Evolutionary conservation across 2,113 vertebrate genomes (phyloP), one percentile per base, ranked within the genome.

Genomic region (Xiphorhynchus elegans): DNA sequence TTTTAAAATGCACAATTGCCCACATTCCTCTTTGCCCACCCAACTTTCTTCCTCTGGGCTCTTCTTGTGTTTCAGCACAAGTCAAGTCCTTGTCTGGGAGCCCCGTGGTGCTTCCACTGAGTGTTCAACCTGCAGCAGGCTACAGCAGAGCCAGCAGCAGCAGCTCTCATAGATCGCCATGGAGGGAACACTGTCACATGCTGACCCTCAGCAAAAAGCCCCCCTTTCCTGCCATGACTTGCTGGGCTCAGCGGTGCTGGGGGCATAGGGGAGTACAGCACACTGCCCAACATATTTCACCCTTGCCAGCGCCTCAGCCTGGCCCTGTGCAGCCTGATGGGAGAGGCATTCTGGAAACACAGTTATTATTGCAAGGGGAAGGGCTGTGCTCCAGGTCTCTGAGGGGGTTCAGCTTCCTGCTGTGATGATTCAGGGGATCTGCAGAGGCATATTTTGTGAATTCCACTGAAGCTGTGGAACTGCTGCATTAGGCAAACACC

Each of bases 401-500:
- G 1, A 11, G 2, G 72, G 89, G 67, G 28, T 16, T n/a, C 26
- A 33, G 60, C 58, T 56, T 53, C 90, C 85, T 73, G 86, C 83
- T 24, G 42, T 1, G 4, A 26, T 24, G 56, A 76, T 50, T 72
- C 93, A 72, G 88, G 70, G 79, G 67, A 72, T 76, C n/a, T 42
- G 62, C 42, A 18, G 17, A 90, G 89, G 75, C 86, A 60, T 44
- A 68, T 73, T 75, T 82, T 35, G 33, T 31, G 70, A 76, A 64
- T 85, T 79, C 70, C 62, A 47, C 58, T 64, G 86, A 64, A 82
- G 88, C 82, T 52, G 78, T 39, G 85, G 70, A 85, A 15, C 42
- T 85, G 93, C 78, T 90, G 96, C 94, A 72, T 88, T 63, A 72
- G 62, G 88, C 9, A 29, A 95, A 92, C 47, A 83, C 53, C 72